Evolutionary conservation across 2,113 vertebrate species (phyloP), one percentile per base, ranked within the genome.

Genomic region (Alexandromys fortis): DNA sequence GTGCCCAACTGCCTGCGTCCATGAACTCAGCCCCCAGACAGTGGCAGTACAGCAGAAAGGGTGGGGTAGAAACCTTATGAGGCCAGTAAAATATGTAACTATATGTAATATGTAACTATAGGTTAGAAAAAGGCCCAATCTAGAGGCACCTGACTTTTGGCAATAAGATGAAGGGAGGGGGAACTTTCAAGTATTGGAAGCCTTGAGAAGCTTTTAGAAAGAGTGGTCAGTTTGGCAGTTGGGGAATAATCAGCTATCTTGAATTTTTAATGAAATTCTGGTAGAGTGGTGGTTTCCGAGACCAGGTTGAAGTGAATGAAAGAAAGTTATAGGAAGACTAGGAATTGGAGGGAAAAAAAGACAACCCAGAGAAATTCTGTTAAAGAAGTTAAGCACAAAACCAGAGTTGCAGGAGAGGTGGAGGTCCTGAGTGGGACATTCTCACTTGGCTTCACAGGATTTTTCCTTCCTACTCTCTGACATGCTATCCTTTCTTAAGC

Each of bases 101-200:
- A n/a, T 0, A 26, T 47, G 35, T 11, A 72, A 45, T 10, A 47
- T 47, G 42, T 14, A 78, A 72, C 30, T 13, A n/a, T 0, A 21
- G 22, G 35, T 38, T n/a, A 78, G 79, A 35, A 79, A 49, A 38
- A 24, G 28, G 30, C 67, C 67, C 22, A 22, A 63, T 49, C 58
- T 65, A 47, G 45, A 86, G 52, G 49, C 6, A 42, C 11, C 89
- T 28, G 52, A 38, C 28, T 70, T 93, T 68, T 33, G 21, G 49
- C 92, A 86, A 24, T 52, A 67, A 81, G 30, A 55, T 45, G 75
- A 35, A 38, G 16, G 14, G 73, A 9, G 42, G 21, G 28, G 42
- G 45, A 67, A 55, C n/a, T 10, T 21, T 49, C 21, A 85, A 67
- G 33, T 49, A 16, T 7, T 26, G 9, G n/a, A 19, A 76, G 14